phyloP scores from a whole-genome alignment of 2,113 vertebrate species.

The Mellivora capensis region DNA sequence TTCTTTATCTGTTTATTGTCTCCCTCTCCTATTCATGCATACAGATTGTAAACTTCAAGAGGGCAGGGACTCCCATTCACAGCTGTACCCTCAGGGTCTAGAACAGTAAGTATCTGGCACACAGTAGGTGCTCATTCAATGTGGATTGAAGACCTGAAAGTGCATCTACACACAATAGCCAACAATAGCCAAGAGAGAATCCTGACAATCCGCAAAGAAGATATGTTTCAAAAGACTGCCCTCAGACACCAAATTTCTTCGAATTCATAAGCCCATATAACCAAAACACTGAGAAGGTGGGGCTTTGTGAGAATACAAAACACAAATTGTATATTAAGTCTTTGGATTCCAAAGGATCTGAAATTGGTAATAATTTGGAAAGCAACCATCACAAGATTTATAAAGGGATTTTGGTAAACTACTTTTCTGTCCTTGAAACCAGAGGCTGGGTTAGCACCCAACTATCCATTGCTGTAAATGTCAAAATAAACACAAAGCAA shows the following conservation, averaged over 20 bases:
- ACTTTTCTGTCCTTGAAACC: neutral
- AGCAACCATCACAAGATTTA: neutral
- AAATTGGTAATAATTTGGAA: neutral
- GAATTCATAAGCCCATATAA: neutral
- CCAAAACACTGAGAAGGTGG: neutral
- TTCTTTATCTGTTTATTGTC: neutral
- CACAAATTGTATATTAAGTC: neutral
- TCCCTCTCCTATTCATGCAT: neutral
- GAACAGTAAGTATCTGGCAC: neutral
- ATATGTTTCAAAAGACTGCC: neutral
- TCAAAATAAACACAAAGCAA: conserved; percentile 5
- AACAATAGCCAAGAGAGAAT: neutral
- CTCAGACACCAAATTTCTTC: neutral
- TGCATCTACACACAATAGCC: neutral
- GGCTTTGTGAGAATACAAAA: neutral
- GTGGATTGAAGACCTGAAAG: neutral
- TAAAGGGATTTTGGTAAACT: neutral
- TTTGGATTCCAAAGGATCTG: neutral
- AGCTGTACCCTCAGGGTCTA: neutral
- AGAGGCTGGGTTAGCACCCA: neutral
- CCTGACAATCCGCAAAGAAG: neutral
- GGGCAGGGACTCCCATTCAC: neutral
- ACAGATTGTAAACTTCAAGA: neutral
- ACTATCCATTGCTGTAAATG: neutral
- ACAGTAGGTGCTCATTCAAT: neutral